phyloP scores from a whole-genome alignment of 37 sponge, comb jelly and placozoan genomes.

The Halichondria panicea region DNA sequence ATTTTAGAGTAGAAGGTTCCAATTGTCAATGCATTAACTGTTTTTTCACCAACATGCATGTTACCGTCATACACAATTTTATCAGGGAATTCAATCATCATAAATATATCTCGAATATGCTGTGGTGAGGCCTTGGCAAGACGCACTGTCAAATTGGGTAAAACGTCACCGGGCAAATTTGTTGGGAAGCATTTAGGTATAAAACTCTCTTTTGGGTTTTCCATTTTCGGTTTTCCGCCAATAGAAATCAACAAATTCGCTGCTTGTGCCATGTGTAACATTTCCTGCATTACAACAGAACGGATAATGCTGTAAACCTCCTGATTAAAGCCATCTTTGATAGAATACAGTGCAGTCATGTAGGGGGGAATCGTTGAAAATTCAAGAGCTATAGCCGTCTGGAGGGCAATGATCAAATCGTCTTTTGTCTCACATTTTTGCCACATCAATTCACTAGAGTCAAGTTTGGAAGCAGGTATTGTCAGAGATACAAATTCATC shows the following conservation, averaged over 20 bases:
- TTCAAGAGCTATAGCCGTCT: constrained; percentile 49
- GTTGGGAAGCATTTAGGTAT: constrained; percentile 31
- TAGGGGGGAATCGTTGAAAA: constrained; percentile 61
- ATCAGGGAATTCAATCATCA: constrained; percentile 52
- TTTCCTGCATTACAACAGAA: constrained; percentile 53
- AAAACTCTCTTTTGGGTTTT: neutral
- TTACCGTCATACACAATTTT: neutral
- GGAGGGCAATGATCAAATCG: constrained; percentile 25
- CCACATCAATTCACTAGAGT: too few species aligned
- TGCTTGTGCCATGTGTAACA: constrained; percentile 57
- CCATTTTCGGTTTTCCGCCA: constrained; percentile 33
- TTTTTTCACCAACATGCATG: neutral
- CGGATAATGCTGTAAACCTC: constrained; percentile 29
- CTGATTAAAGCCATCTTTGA: constrained; percentile 37
- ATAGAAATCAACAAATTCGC: constrained; percentile 61
- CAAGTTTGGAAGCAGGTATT: too few species aligned
- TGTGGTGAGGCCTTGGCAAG: constrained; percentile 4
- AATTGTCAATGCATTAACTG: constrained; percentile 42
- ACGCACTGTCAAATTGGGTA: constrained; percentile 29
- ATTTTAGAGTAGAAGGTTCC: constrained; percentile 60
- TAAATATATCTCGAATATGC: constrained; percentile 37
- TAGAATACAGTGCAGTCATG: constrained; percentile 52
- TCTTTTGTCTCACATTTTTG: neutral
- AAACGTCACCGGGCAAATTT: constrained; percentile 42
- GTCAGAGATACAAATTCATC: too few species aligned